These are phyloP conservation scores for Ligdia adustata DNA, from an alignment of 2,888 invertebrate genomes.

Conservation along the genomic window DNA sequence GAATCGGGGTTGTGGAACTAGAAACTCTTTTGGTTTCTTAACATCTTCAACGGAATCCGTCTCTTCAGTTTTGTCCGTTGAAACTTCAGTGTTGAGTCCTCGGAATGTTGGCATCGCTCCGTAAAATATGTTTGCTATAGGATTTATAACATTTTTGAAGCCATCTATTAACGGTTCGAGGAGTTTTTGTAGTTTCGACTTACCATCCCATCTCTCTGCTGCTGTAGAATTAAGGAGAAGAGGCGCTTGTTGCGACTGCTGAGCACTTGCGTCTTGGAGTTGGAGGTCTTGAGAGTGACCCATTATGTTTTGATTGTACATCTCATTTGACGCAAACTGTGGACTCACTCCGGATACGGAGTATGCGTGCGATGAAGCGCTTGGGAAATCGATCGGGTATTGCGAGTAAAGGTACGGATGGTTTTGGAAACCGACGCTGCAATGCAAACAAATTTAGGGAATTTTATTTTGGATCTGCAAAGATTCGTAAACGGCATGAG, in stretches of 20 bases:
- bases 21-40: conserved; percentile 66
- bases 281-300: conserved; percentile 73
- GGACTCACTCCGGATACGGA: conserved; percentile 78
- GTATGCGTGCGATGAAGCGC: conserved; percentile 81
- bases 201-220: conserved; percentile 81
- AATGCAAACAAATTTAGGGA: conserved; percentile 72
- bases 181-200: conserved; percentile 75
- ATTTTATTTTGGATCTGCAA: conserved; percentile 41
- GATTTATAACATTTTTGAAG: conserved; percentile 66
- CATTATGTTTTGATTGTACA: conserved; percentile 74
- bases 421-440: conserved; percentile 79
- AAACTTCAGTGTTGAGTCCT: conserved; percentile 68
- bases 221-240: conserved; percentile 72
- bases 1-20: conserved; percentile 71
- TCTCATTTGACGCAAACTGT: conserved; percentile 76
- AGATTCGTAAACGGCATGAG: too few species aligned
- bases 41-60: conserved; percentile 52
- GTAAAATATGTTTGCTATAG: conserved; percentile 71
- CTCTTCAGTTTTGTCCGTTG: conserved; percentile 60
- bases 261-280: conserved; percentile 75
- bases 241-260: conserved; percentile 80
- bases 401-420: conserved; percentile 81
- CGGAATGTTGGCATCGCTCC: conserved; percentile 74
- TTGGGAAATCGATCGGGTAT: conserved; percentile 82
- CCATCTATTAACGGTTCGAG: conserved; percentile 72